Percentiles rank a stretch among this genome's conserved stretches.
These are phyloP conservation scores for Formica aserva DNA, from an alignment of 2,888 invertebrate genomes.

Conservation along the genomic window DNA sequence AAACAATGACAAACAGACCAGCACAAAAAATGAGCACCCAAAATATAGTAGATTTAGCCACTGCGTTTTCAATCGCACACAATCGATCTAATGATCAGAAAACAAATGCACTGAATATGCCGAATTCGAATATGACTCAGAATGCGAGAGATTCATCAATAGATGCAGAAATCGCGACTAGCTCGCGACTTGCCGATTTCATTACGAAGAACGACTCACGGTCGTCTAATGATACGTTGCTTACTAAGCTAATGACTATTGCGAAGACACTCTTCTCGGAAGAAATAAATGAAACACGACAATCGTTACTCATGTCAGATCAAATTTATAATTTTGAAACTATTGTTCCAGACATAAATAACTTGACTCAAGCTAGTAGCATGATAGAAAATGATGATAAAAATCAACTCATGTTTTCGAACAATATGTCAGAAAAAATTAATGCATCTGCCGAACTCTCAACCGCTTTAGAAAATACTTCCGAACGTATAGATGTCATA, in stretches of 20 bases:
- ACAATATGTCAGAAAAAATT: conserved; percentile 26
- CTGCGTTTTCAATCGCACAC: conserved; percentile 42
- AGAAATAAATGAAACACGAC: conserved; percentile 66
- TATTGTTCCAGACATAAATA: conserved; percentile 23
- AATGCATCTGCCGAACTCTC: conserved; percentile 45
- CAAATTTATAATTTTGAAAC: conserved; percentile 24
- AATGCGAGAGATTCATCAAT: conserved; percentile 17
- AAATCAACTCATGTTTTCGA: conserved; percentile 4
- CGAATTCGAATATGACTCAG: conserved; percentile 31
- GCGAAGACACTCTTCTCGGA: conserved; percentile 78
- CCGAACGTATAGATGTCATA: conserved; percentile 42
- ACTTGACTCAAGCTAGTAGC: conserved; percentile 16
- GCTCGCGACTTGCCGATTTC: conserved; percentile 35
- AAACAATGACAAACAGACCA: conserved; percentile 46
- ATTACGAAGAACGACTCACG: neutral
- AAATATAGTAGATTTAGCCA: conserved; percentile 59
- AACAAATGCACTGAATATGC: conserved; percentile 44
- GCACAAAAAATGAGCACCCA: conserved; percentile 52
- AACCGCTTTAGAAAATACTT: conserved; percentile 27
- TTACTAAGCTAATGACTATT: conserved; percentile 77
- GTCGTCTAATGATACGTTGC: conserved; percentile 68
- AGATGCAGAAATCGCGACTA: neutral
- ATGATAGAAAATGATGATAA: conserved; percentile 36
- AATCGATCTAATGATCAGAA: conserved; percentile 26
- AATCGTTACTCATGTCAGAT: conserved; percentile 12